These are phyloP conservation scores for Zosterops lateralis DNA, from an alignment of 2,113 vertebrate species.

Conservation along the genomic window DNA sequence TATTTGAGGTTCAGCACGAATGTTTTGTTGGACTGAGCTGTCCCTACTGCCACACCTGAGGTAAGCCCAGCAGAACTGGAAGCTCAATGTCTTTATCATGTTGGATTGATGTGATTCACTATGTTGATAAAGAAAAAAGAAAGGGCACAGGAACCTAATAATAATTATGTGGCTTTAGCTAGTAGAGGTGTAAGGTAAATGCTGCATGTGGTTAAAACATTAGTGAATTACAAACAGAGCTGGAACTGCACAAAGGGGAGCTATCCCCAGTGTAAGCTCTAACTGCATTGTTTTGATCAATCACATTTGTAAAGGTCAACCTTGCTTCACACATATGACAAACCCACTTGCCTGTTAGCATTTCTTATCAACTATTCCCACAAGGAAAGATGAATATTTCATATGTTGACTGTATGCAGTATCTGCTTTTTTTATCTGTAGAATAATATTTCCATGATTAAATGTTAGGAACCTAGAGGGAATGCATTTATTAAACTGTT, in stretches of 20 bases:
- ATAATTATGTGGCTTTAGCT: neutral
- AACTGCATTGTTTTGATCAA: neutral
- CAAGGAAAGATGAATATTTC: slow-evolving; percentile 8
- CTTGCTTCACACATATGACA: neutral
- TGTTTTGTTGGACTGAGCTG: neutral
- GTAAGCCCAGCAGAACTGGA: neutral
- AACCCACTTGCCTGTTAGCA: neutral
- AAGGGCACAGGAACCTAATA: neutral
- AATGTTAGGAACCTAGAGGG: neutral
- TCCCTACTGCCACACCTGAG: neutral
- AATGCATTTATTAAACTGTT: neutral
- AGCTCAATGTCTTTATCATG: neutral
- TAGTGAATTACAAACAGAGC: neutral
- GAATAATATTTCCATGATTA: slow-evolving; percentile 55
- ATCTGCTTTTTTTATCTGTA: slow-evolving; percentile 23
- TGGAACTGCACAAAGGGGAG: neutral
- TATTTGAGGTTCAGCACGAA: neutral
- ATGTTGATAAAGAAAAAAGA: neutral
- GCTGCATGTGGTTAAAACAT: neutral
- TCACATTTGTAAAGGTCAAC: neutral
- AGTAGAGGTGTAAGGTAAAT: neutral
- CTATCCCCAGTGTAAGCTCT: neutral
- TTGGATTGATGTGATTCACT: neutral
- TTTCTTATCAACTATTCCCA: slow-evolving; percentile 35
- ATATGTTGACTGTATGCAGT: slow-evolving; percentile 2